These are phyloP conservation scores for Podiceps cristatus DNA, from an alignment of 2,113 vertebrate genomes.

Conservation along the genomic window DNA sequence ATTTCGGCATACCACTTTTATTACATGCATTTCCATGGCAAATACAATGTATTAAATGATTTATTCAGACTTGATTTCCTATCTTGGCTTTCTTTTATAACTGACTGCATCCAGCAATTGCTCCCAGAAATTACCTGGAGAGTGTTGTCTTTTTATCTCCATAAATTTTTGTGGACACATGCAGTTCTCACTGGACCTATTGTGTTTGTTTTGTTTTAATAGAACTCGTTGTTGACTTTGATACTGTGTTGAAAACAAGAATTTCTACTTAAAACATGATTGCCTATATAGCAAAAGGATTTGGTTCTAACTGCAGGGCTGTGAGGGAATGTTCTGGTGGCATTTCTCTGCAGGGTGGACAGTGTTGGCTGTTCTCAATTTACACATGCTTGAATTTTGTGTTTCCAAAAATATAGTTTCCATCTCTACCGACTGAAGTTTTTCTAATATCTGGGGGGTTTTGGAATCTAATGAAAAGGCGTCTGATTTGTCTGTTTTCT, in stretches of 20 bases:
- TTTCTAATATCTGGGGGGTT: neutral
- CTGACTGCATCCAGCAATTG: neutral
- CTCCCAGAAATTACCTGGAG: neutral
- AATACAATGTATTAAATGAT: neutral
- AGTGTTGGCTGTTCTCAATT: slow-evolving; percentile 29
- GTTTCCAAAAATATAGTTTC: slow-evolving; percentile 41
- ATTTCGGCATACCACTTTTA: neutral
- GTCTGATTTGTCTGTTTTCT: neutral
- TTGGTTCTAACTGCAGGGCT: neutral
- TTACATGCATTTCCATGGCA: neutral
- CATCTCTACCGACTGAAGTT: neutral
- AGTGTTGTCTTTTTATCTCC: neutral
- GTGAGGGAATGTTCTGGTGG: neutral
- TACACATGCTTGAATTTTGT: slow-evolving; percentile 18
- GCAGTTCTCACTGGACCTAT: neutral
- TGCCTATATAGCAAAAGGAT: neutral
- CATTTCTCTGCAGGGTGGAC: neutral
- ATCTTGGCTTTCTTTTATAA: neutral
- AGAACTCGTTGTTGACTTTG: neutral
- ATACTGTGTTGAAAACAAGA: neutral
- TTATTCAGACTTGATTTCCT: neutral
- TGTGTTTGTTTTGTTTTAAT: neutral
- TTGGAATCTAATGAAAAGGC: neutral
- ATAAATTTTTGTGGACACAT: neutral
- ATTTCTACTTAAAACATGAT: neutral